Evolutionary conservation across 2,113 vertebrate species (phyloP).

Genomic region (Oxyura jamaicensis): DNA sequence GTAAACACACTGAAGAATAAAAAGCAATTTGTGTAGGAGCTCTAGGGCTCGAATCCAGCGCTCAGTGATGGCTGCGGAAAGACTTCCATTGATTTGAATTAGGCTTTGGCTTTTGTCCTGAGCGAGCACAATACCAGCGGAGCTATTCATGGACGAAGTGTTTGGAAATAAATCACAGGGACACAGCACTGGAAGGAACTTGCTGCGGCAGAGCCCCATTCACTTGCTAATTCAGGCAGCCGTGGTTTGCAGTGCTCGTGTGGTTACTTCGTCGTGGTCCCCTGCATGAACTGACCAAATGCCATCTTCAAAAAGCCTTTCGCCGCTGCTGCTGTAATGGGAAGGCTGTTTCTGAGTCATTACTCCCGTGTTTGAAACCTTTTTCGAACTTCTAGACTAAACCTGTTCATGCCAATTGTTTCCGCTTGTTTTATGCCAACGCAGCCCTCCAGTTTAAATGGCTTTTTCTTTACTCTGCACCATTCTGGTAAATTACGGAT

Average conservation of each 20-base stretch:
- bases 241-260: not conserved
- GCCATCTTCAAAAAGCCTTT: not conserved
- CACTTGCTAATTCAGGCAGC: constrained; percentile 32
- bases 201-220: not conserved
- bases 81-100: constrained; percentile 34
- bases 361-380: not conserved
- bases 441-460: not conserved
- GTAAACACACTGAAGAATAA: constrained; percentile 38
- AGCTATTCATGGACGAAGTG: constrained; percentile 24
- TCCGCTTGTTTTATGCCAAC: not conserved
- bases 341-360: not conserved
- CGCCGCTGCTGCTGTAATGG: not conserved
- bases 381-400: not conserved
- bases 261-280: not conserved
- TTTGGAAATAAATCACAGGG: constrained; percentile 47
- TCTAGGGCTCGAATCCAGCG: constrained; percentile 39
- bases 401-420: not conserved
- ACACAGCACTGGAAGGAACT: not conserved
- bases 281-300: not conserved
- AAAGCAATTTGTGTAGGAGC: constrained; percentile 17
- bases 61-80: constrained; percentile 11
- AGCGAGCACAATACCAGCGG: constrained; percentile 27
- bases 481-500: not conserved
- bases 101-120: constrained; percentile 54
- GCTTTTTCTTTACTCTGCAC: not conserved